These are phyloP conservation scores for Habropoda laboriosa DNA, from an alignment of 1,140 invertebrate species.

Conservation along the genomic window DNA sequence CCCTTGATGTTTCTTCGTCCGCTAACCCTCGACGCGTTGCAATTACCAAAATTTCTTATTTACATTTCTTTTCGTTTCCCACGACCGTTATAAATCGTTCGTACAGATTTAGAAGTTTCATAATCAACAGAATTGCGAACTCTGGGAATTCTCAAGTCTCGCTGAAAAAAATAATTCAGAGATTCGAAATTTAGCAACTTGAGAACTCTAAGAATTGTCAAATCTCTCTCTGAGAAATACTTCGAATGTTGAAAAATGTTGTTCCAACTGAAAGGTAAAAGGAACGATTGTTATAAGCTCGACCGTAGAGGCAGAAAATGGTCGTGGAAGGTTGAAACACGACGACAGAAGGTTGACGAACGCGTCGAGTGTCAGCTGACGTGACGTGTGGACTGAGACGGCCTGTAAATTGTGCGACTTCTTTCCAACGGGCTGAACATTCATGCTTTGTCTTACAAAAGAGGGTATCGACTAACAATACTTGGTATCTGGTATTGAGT, in stretches of 20 bases:
- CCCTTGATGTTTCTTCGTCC: constrained; percentile 15
- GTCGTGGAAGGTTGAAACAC: not conserved
- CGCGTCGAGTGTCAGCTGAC: constrained; percentile 37
- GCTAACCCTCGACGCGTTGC: constrained; percentile 20
- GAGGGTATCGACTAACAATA: constrained; percentile 63
- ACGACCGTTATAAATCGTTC: not conserved
- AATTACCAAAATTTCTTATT: too few relatives aligned
- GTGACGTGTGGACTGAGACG: not conserved
- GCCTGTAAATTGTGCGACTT: constrained; percentile 52
- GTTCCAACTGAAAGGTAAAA: not conserved
- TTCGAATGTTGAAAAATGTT: not conserved
- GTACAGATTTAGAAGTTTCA: too few relatives aligned
- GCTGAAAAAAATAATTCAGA: too few relatives aligned
- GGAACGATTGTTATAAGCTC: not conserved
- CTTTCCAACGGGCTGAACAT: constrained; percentile 45
- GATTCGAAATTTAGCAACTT: too few relatives aligned
- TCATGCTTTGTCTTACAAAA: constrained; percentile 66
- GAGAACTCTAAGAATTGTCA: too few relatives aligned
- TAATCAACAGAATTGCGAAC: too few relatives aligned
- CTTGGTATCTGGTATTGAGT: constrained; percentile 49
- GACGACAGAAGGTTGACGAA: not conserved
- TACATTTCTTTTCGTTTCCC: too few relatives aligned
- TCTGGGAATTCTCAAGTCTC: too few relatives aligned
- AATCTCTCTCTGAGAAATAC: too few relatives aligned
- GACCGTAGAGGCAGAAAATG: not conserved